Conservation (phyloP, 2,797 vertebrate species). For the Taeniopygia guttata region DNA sequence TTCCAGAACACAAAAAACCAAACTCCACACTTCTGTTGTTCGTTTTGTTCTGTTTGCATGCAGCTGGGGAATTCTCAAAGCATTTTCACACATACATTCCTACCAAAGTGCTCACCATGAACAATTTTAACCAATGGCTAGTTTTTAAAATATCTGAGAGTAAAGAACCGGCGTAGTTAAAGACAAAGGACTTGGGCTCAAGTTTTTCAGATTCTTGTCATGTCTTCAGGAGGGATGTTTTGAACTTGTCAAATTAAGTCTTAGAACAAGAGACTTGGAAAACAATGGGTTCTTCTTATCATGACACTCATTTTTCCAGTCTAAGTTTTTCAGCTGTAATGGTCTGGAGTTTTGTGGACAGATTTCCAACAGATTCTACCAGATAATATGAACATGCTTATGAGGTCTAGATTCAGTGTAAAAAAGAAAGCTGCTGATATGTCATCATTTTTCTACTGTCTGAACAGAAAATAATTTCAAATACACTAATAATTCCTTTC, state of each 20-base stretch:
- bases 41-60: not conserved
- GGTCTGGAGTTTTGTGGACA: not conserved
- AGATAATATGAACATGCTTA: not conserved
- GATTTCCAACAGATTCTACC: not conserved
- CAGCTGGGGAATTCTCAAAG: not conserved
- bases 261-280: not conserved
- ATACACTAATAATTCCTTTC: not conserved
- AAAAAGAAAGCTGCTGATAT: not conserved
- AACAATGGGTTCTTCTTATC: not conserved
- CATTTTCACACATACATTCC: not conserved
- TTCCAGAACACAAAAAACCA: not conserved
- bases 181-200: not conserved
- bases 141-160: not conserved
- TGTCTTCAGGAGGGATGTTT: not conserved
- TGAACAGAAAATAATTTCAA: constrained; percentile 16
- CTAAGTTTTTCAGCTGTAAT: not conserved
- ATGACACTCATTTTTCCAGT: not conserved
- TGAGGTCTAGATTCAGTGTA: not conserved
- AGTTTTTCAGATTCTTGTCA: not conserved
- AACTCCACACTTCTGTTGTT: not conserved
- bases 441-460: not conserved
- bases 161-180: not conserved
- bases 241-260: not conserved
- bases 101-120: not conserved
- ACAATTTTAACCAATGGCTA: not conserved